phyloP scores from a whole-genome alignment of 2,888 invertebrate genomes.

The Melinaea menophilus region DNA sequence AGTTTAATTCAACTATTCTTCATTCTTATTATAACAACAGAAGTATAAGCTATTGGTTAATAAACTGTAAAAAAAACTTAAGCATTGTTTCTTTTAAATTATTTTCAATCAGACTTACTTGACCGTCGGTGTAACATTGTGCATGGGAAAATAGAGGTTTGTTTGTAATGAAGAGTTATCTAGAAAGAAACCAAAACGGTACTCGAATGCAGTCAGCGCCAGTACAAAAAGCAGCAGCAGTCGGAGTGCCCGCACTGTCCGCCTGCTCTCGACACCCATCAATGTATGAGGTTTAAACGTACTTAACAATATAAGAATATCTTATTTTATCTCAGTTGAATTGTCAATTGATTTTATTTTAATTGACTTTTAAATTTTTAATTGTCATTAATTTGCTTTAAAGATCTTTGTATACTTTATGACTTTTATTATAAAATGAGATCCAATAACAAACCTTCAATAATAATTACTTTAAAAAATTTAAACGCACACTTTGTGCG shows the following conservation, averaged over 20 bases:
- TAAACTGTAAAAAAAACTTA: not conserved
- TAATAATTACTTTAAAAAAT: too few species aligned
- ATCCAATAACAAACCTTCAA: too few species aligned
- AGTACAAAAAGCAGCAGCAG: slow-evolving; percentile 76
- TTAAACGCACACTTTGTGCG: too few species aligned
- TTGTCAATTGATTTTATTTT: too few species aligned
- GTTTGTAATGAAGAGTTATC: slow-evolving; percentile 74
- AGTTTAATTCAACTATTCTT: too few species aligned
- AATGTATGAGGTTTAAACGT: slow-evolving; percentile 56
- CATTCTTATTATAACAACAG: too few species aligned
- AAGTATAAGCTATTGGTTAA: not conserved
- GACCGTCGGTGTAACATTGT: slow-evolving; percentile 62
- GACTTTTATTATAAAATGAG: too few species aligned
- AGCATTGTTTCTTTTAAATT: too few species aligned
- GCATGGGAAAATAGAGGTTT: slow-evolving; percentile 68
- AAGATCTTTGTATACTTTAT: too few species aligned
- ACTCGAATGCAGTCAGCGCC: slow-evolving; percentile 82
- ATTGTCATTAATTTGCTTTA: too few species aligned
- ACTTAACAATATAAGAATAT: slow-evolving; percentile 18
- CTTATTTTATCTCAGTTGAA: not conserved
- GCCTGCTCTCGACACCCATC: slow-evolving; percentile 68
- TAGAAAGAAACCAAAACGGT: slow-evolving; percentile 81
- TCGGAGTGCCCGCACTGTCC: slow-evolving; percentile 72
- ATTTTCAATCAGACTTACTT: slow-evolving; percentile 40
- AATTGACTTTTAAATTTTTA: too few species aligned